Base-by-base conservation (phyloP, 2,888 invertebrate genomes). In the Plebejus argus region DNA sequence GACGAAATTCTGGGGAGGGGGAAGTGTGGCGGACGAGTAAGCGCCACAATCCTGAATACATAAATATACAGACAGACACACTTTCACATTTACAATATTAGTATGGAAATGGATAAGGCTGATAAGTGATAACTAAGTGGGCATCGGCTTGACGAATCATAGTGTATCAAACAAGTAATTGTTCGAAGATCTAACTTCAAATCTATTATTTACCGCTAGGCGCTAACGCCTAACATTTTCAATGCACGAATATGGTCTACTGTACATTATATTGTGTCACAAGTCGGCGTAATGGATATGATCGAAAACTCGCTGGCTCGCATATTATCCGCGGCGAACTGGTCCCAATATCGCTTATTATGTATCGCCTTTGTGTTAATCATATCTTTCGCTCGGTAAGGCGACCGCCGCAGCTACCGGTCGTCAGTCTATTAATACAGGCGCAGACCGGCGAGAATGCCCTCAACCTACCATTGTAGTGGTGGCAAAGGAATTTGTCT, bases 361-460 rank as follows among this genome's bases (percentile, higher is more conserved):
- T 91, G 89, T 91, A 92, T 92, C 91, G 90, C 84, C 87, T 91
- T 91, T 91, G 92, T 91, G 91, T 91, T 93, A 93, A 93, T 94
- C 92, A 94, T 93, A 93, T 92, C 89, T 92, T 90, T 89, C 86
- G 91, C 91, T 91, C 85, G 86, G 89, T 90, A 92, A 88, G 90
- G 91, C 87, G 86, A 88, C 86, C 83, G 86, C 84, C 84, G 85
- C 85, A 83, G 91, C 92, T 93, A 93, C 93, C 90, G 92, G 91
- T 90, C 90, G 88, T 82, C 82, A 87, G 86, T 92, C 93, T 93
- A 93, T 94, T 93, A 93, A 93, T 93, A 93, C 88, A 89, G 88
- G 88, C 87, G 85, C 87, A 86, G 86, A 86, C 85, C 85, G 80
- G 83, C 86, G 87, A 88, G 92, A 91, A 91, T 90, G 89, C 90